phyloP scores from a whole-genome alignment of 2,888 invertebrate species.

The Saturnia japonica region DNA sequence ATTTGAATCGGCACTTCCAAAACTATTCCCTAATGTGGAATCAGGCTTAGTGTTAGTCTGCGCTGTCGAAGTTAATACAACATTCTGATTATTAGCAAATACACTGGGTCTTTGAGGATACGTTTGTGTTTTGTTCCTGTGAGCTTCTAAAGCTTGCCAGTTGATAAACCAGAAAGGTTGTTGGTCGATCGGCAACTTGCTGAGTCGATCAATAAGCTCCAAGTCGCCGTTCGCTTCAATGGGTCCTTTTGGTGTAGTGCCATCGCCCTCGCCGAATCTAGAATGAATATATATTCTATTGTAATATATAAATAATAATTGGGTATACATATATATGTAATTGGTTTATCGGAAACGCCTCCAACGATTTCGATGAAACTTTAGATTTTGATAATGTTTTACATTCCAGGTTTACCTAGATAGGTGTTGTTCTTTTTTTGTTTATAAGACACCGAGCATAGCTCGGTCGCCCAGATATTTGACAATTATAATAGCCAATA shows the following conservation, averaged over 20 bases:
- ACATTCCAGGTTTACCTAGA: too few species aligned
- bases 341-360: too few species aligned
- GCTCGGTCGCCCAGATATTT: too few species aligned
- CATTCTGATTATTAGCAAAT: slow-evolving; percentile 36
- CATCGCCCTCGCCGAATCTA: slow-evolving; percentile 61
- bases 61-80: background rate
- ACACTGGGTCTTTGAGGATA: slow-evolving; percentile 59
- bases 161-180: slow-evolving; percentile 89
- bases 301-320: too few species aligned
- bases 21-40: background rate
- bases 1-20: slow-evolving; percentile 17
- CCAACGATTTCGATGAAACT: too few species aligned
- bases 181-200: slow-evolving; percentile 84
- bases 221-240: slow-evolving; percentile 85
- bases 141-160: slow-evolving; percentile 84
- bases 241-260: slow-evolving; percentile 76
- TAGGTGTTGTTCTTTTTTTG: too few species aligned
- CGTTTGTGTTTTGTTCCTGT: slow-evolving; percentile 70
- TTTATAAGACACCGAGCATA: too few species aligned
- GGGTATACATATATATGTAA: too few species aligned
- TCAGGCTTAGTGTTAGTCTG: slow-evolving; percentile 15
- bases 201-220: slow-evolving; percentile 83
- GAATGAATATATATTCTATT: slow-evolving; percentile 26
- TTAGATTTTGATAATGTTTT: too few species aligned
- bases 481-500: too few species aligned